Evolutionary conservation across 2,797 vertebrate genomes (phyloP).

Genomic region (Eulemur albifrons): DNA sequence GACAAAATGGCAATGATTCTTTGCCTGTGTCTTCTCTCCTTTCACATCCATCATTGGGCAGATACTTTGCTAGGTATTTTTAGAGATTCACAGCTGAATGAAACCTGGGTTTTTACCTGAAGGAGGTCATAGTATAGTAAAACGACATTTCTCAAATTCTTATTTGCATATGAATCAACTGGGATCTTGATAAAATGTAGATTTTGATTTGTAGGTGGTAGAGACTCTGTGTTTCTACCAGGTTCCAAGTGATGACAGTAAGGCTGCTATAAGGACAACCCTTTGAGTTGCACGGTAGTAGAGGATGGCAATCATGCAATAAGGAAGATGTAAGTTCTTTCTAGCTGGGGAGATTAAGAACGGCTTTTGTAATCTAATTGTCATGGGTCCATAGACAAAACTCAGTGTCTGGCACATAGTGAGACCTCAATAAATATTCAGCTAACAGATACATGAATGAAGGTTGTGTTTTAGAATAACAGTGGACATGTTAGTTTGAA

Average conservation of each 20-base stretch:
- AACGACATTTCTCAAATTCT: background rate
- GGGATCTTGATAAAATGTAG: background rate
- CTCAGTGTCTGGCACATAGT: background rate
- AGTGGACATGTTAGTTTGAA: background rate
- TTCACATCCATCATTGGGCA: background rate
- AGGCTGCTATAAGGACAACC: background rate
- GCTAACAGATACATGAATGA: background rate
- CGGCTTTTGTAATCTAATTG: background rate
- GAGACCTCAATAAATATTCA: background rate
- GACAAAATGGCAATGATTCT: background rate
- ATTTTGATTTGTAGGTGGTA: background rate
- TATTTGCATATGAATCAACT: background rate
- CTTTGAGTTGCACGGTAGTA: background rate
- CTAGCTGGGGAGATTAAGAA: background rate
- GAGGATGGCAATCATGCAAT: fast-evolving
- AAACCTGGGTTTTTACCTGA: background rate
- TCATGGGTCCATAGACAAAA: background rate
- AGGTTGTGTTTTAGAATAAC: background rate
- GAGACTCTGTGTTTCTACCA: background rate
- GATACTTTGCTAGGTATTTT: background rate
- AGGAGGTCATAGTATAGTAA: background rate
- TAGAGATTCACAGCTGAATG: background rate
- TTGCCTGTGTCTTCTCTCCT: background rate
- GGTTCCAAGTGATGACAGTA: background rate
- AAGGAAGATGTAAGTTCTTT: background rate